These are phyloP conservation scores for Ursus arctos DNA, from an alignment of 2,113 vertebrate species.

Conservation along the genomic window DNA sequence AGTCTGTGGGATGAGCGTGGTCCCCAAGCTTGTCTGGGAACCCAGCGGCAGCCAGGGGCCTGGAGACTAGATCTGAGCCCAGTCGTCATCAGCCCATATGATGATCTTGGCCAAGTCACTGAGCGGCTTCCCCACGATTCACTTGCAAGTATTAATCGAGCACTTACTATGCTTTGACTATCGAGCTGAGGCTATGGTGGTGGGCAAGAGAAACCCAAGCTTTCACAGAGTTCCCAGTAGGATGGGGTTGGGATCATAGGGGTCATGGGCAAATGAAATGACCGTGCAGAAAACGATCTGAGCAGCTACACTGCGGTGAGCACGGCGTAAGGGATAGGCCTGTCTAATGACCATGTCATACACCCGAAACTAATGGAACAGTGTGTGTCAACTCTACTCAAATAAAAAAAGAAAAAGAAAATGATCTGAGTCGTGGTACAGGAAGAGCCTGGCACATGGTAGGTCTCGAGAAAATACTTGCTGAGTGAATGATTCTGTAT, in stretches of 20 bases:
- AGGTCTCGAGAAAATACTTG: not conserved
- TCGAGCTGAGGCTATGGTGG: not conserved
- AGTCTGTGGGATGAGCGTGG: not conserved
- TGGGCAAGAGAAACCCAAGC: not conserved
- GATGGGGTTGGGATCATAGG: not conserved
- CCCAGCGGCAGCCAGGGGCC: no score
- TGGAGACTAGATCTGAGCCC: not conserved
- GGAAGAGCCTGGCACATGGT: not conserved
- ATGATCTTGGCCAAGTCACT: not conserved
- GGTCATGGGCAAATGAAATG: not conserved
- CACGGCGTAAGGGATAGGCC: not conserved
- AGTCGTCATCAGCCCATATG: not conserved
- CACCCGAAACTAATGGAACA: not conserved
- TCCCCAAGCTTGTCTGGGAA: not conserved
- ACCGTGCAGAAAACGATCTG: rapidly evolving
- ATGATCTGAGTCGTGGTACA: not conserved
- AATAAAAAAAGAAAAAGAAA: not conserved
- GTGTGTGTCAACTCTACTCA: not conserved
- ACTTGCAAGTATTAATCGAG: not conserved
- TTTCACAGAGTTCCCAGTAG: not conserved
- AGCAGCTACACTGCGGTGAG: not conserved
- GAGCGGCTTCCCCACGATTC: not conserved
- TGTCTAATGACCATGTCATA: not conserved
- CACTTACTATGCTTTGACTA: not conserved
- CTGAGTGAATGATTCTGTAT: not conserved